Conservation (phyloP, 2,888 invertebrate species). For the Calameuta pallipes region DNA sequence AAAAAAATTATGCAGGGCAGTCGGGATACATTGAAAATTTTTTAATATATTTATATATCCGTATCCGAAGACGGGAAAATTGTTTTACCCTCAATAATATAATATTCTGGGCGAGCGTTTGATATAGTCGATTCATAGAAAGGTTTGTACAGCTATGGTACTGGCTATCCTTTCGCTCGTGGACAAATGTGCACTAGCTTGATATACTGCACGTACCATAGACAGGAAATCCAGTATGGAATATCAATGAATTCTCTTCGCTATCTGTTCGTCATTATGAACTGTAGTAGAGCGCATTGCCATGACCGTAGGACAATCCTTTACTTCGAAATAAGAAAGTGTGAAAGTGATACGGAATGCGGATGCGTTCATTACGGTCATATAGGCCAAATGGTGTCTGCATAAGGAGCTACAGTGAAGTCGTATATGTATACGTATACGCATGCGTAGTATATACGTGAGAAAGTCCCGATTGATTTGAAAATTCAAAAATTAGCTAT, state of each 20-base stretch:
- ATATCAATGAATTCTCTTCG: conserved; percentile 33
- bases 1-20: conserved; percentile 10
- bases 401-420: neutral
- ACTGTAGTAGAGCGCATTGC: neutral
- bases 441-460: neutral
- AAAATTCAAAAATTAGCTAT: neutral
- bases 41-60: conserved; percentile 9
- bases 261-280: neutral
- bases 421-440: neutral
- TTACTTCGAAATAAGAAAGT: conserved; percentile 28
- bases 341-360: conserved; percentile 48
- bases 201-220: too few species aligned
- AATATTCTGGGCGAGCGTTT: neutral
- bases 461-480: conserved; percentile 20
- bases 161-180: too few species aligned
- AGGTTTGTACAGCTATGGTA: too few species aligned
- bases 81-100: neutral
- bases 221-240: conserved; percentile 27
- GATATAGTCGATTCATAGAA: neutral
- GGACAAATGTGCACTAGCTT: too few species aligned
- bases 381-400: neutral
- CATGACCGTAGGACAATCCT: neutral
- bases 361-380: conserved; percentile 26
- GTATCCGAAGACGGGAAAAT: neutral
- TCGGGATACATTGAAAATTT: neutral